These are phyloP conservation scores for Ochotona curzoniae DNA, from an alignment of 2,113 vertebrate genomes.

Conservation along the genomic window DNA sequence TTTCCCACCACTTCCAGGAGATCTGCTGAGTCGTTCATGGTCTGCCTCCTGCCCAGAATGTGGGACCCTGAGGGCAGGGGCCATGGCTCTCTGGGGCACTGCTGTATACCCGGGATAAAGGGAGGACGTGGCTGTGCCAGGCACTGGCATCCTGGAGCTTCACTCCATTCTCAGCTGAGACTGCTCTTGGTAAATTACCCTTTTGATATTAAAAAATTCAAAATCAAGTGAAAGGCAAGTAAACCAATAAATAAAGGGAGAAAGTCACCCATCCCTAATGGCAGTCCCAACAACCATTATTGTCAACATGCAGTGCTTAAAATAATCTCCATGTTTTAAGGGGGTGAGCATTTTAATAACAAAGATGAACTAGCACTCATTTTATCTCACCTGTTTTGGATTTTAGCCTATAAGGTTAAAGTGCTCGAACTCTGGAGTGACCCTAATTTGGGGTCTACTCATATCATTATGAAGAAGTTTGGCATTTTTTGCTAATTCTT, in stretches of 20 bases:
- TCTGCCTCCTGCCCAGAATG: neutral
- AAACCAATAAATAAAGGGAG: neutral
- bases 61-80: too few species aligned
- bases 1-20: too few species aligned
- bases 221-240: neutral
- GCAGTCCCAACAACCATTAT: neutral
- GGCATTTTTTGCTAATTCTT: neutral
- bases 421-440: neutral
- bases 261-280: neutral
- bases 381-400: neutral
- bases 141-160: too few species aligned
- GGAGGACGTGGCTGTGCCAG: too few species aligned
- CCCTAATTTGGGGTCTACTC: neutral
- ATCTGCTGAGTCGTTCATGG: neutral
- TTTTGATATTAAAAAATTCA: slow-evolving; percentile 32
- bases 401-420: slow-evolving; percentile 14
- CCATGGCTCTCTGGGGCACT: neutral
- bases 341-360: neutral
- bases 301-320: neutral
- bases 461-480: neutral
- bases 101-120: neutral
- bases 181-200: neutral
- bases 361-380: neutral
- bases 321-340: slow-evolving; percentile 1
- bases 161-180: neutral